Percentiles rank a stretch among this genome's conserved stretches.
Evolutionary conservation across 2,797 vertebrate genomes (phyloP).

Genomic region (Enteromius unitaeniatus): DNA sequence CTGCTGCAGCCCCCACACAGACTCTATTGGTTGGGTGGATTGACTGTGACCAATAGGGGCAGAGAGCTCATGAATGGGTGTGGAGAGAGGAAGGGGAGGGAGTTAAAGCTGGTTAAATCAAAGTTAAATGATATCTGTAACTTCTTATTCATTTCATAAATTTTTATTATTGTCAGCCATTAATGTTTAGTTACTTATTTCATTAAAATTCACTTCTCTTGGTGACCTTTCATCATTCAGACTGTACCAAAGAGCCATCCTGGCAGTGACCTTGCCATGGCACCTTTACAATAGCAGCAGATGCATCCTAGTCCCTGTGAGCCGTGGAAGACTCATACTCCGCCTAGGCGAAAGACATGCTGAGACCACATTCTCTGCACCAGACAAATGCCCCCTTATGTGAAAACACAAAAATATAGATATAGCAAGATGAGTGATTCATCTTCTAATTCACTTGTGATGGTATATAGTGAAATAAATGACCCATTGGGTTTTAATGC

Average conservation of each 20-base stretch:
- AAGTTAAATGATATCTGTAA: not conserved
- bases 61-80: conserved; percentile 58
- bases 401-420: conserved; percentile 16
- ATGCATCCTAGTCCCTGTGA: conserved; percentile 36
- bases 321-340: not conserved
- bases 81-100: conserved; percentile 50
- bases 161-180: not conserved
- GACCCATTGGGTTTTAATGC: conserved; percentile 1
- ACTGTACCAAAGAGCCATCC: not conserved
- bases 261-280: conserved; percentile 27
- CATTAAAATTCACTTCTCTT: not conserved
- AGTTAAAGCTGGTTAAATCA: conserved; percentile 61
- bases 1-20: conserved; percentile 81
- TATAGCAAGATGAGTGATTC: not conserved
- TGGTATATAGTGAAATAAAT: conserved; percentile 1
- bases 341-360: conserved; percentile 17
- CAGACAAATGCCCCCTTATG: conserved; percentile 25
- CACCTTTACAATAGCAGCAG: conserved; percentile 41
- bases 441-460: not conserved
- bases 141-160: not conserved
- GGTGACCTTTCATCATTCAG: not conserved
- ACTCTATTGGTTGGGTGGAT: conserved; percentile 78
- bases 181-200: not conserved
- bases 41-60: conserved; percentile 79
- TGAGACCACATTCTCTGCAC: conserved; percentile 39